Evolutionary conservation across 2,113 vertebrate species (phyloP), one percentile per base, ranked within the genome.

Genomic region (Notothenia coriiceps): DNA sequence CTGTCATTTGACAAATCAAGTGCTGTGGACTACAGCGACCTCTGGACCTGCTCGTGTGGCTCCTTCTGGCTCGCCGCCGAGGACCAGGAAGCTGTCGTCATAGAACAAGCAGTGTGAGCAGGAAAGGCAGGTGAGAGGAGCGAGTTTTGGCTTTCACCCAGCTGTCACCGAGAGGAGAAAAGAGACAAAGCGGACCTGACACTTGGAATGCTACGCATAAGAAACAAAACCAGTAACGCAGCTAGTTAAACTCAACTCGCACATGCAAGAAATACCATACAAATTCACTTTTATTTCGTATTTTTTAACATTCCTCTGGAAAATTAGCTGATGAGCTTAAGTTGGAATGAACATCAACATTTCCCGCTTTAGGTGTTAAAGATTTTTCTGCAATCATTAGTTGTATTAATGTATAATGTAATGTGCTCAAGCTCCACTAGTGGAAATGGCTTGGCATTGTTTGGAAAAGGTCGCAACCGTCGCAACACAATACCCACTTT

Each of bases 121-220:
- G 59, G 76, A 85, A 73, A 64, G 80, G 77, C 86, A 84, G 79
- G 79, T 86, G 88, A 91, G 66, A 69, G 51, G 3, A 76, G 47
- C 9, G 14, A 35, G 72, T 29, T 52, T 63, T 64, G 70, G 59
- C 69, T 17, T 6, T 70, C 44, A 56, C 43, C 50, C 68, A 81
- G 43, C 77, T 79, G 77, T 71, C 74, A 49, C 14, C 33, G 56
- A 6, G 69, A 49, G 33, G 55, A 64, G 49, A 67, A 55, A 69
- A 49, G 47, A 12, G 61, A 71, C 54, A 65, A 67, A 18, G 50
- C 15, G 49, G 12, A 22, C 15, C 33, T 20, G 70, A 74, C 66
- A 82, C 67, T 55, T 70, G 50, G 57, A 20, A 44, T 50, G 55
- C 52, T 60, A 49, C 4, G 9, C 43, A 35, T 61, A 10, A 2